These are phyloP conservation scores for Leptestheria dahalacensis DNA, from an alignment of 1,140 invertebrate species.

Conservation along the genomic window DNA sequence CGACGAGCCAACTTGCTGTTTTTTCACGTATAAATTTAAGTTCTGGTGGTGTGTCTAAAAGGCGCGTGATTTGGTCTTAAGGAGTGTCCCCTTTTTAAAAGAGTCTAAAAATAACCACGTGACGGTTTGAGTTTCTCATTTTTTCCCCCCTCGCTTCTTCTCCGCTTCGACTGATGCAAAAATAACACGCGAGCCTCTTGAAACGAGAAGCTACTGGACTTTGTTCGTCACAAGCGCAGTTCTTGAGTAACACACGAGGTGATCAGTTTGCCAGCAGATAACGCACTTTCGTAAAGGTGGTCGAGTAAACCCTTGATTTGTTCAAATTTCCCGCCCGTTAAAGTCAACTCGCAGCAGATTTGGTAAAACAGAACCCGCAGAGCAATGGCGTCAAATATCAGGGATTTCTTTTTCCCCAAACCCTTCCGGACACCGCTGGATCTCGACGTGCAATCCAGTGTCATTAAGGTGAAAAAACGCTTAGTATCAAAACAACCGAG, in stretches of 20 bases:
- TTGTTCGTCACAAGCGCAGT: not conserved
- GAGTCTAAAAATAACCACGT: not conserved
- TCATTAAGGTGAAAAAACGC: constrained; percentile 44
- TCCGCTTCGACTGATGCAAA: not conserved
- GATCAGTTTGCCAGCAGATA: too few relatives aligned
- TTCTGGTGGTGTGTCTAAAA: too few relatives aligned
- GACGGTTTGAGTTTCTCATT: not conserved
- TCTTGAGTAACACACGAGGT: not conserved
- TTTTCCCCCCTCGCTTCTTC: too few relatives aligned
- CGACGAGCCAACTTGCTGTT: too few relatives aligned
- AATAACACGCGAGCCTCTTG: not conserved
- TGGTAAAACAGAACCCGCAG: not conserved
- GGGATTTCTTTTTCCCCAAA: constrained; percentile 8
- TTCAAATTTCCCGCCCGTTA: not conserved
- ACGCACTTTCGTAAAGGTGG: too few relatives aligned
- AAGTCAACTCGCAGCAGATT: not conserved
- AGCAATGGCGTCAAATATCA: not conserved
- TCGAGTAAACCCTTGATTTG: too few relatives aligned
- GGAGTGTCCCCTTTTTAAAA: not conserved
- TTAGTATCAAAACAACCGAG: not conserved
- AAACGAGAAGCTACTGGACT: not conserved
- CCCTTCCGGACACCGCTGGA: constrained; percentile 32
- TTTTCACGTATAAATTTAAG: too few relatives aligned
- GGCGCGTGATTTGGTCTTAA: not conserved
- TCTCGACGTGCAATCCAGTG: constrained; percentile 55